These are phyloP conservation scores for Alsophila aescularia DNA, from an alignment of 2,888 invertebrate genomes.

Conservation along the genomic window DNA sequence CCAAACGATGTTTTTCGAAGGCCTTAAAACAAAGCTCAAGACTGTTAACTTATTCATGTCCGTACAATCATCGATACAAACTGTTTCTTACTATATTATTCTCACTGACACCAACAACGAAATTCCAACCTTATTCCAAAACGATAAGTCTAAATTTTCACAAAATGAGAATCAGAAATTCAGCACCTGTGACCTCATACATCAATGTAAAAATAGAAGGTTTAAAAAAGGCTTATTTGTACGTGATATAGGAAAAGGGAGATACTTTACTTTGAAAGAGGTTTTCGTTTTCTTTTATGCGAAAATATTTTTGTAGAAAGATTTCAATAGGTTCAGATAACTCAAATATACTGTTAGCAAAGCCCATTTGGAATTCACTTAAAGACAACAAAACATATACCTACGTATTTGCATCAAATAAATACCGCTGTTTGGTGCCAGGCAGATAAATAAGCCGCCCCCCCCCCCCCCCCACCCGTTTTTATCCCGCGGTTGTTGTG, in stretches of 20 bases:
- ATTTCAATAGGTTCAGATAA: not conserved
- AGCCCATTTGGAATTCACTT: not conserved
- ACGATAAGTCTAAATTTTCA: slow-evolving; percentile 25
- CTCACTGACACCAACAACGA: slow-evolving; percentile 24
- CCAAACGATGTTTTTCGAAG: slow-evolving; percentile 44
- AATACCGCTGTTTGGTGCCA: too few species aligned
- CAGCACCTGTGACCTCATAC: slow-evolving; percentile 55
- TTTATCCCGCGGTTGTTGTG: too few species aligned
- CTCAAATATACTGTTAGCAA: not conserved
- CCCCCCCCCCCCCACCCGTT: too few species aligned
- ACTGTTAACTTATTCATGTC: slow-evolving; percentile 58
- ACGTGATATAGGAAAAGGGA: slow-evolving; percentile 44
- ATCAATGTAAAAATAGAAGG: slow-evolving; percentile 51
- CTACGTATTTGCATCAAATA: too few species aligned
- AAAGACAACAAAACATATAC: not conserved
- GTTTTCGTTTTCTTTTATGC: slow-evolving; percentile 11
- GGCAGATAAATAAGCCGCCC: too few species aligned
- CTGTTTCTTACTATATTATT: slow-evolving; percentile 53
- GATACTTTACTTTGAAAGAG: slow-evolving; percentile 20
- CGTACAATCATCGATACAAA: slow-evolving; percentile 56
- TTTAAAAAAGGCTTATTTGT: slow-evolving; percentile 47
- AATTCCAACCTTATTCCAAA: slow-evolving; percentile 37
- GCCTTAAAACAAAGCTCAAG: slow-evolving; percentile 44
- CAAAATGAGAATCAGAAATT: slow-evolving; percentile 26
- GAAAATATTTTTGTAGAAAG: slow-evolving; percentile 5